Evolutionary conservation across 1,140 invertebrate genomes (phyloP).

Genomic region (Sitobion miscanthi): DNA sequence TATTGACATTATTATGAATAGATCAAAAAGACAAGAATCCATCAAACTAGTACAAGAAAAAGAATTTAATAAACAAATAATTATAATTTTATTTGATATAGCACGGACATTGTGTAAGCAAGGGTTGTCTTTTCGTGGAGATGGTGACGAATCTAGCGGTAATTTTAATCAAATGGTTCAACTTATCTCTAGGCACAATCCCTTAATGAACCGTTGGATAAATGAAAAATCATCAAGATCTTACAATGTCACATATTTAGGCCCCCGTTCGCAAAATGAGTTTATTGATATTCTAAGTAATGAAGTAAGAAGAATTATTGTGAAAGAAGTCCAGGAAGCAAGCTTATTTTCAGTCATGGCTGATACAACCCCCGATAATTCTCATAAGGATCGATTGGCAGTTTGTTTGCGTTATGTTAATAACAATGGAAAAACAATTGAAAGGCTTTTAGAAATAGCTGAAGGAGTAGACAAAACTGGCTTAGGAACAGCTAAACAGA

Average conservation of each 20-base stretch:
- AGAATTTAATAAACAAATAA: constrained; percentile 11
- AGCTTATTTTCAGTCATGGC: constrained; percentile 24
- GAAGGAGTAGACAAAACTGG: too few species aligned
- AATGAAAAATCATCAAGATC: constrained; percentile 8
- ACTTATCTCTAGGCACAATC: neutral
- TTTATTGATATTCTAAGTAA: constrained; percentile 32
- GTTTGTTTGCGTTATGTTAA: constrained; percentile 23
- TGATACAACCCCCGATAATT: constrained; percentile 26
- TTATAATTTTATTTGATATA: constrained; percentile 34
- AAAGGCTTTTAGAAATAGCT: neutral
- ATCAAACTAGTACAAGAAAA: neutral
- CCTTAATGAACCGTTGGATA: constrained; percentile 30
- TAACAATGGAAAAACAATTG: neutral
- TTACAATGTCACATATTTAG: constrained; percentile 42
- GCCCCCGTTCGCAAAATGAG: constrained; percentile 42
- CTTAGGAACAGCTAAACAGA: neutral
- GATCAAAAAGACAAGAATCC: neutral
- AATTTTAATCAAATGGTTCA: neutral
- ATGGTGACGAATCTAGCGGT: neutral
- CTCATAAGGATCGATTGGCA: constrained; percentile 30
- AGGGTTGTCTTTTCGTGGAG: constrained; percentile 26
- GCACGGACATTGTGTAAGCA: neutral
- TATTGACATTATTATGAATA: constrained; percentile 33
- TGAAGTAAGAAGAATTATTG: constrained; percentile 17
- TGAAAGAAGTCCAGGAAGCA: constrained; percentile 28